Conservation (phyloP, 2,797 vertebrate genomes). For the Alectoris magna region DNA sequence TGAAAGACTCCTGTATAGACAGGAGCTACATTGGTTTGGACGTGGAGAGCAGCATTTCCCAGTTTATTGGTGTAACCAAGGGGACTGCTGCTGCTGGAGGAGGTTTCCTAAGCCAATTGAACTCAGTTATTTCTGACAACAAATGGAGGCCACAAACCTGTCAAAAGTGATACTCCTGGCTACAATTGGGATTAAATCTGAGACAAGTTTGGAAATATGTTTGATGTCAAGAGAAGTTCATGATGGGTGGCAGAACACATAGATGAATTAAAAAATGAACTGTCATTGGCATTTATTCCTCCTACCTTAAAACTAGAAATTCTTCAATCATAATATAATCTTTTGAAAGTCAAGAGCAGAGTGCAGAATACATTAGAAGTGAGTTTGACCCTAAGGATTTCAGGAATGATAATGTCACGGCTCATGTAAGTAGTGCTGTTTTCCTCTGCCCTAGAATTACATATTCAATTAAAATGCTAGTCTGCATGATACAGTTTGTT, state of each 20-base stretch:
- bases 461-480: conserved; percentile 16
- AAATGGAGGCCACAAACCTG: not conserved
- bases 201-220: not conserved
- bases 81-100: not conserved
- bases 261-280: not conserved
- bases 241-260: not conserved
- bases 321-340: not conserved
- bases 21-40: not conserved
- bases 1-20: not conserved
- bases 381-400: not conserved
- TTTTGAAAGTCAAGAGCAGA: not conserved
- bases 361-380: not conserved
- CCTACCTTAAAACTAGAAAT: not conserved
- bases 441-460: not conserved
- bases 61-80: not conserved
- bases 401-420: not conserved
- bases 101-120: not conserved
- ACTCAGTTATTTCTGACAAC: not conserved
- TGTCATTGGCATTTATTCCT: not conserved
- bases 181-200: not conserved
- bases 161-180: not conserved
- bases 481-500: conserved; percentile 6
- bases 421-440: not conserved
- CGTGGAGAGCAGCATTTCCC: not conserved
- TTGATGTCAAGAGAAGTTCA: conserved; percentile 1